Conservation (phyloP, 1,140 invertebrate species). For the Brachionus rotundiformis region DNA sequence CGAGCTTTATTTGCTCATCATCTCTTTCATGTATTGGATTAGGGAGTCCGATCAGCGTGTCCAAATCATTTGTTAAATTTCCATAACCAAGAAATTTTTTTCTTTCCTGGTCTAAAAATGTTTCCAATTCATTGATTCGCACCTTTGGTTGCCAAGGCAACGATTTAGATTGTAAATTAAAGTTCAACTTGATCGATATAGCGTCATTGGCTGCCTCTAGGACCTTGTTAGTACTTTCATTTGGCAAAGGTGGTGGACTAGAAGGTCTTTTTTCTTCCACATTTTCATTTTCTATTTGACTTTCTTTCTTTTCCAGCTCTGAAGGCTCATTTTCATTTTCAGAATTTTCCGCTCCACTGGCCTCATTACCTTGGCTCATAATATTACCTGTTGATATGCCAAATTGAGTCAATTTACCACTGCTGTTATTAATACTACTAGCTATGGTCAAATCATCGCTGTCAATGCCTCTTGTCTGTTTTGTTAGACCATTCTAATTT, state of each 20-base stretch:
- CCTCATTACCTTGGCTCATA: not conserved
- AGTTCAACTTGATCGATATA: not conserved
- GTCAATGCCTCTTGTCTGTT: constrained; percentile 49
- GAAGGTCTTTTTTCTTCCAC: constrained; percentile 42
- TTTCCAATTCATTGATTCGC: constrained; percentile 69
- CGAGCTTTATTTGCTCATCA: constrained; percentile 66
- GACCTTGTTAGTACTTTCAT: constrained; percentile 54
- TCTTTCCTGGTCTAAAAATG: constrained; percentile 84
- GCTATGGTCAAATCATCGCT: not conserved
- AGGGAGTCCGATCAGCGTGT: constrained; percentile 83
- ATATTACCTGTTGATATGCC: not conserved
- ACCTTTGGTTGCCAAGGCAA: constrained; percentile 95
- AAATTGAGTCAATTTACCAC: constrained; percentile 21
- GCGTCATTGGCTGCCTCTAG: constrained; percentile 13
- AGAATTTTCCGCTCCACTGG: not conserved
- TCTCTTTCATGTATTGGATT: constrained; percentile 93
- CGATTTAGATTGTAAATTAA: constrained; percentile 59
- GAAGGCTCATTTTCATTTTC: too few relatives aligned
- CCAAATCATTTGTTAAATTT: constrained; percentile 70
- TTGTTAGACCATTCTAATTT: constrained; percentile 41
- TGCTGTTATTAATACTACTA: constrained; percentile 21
- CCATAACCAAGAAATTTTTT: constrained; percentile 93
- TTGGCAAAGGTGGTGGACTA: constrained; percentile 54
- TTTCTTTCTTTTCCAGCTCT: not conserved
- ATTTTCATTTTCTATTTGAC: not conserved